Base-by-base conservation (phyloP, 2,888 invertebrate species). In the Plebejus argus region DNA sequence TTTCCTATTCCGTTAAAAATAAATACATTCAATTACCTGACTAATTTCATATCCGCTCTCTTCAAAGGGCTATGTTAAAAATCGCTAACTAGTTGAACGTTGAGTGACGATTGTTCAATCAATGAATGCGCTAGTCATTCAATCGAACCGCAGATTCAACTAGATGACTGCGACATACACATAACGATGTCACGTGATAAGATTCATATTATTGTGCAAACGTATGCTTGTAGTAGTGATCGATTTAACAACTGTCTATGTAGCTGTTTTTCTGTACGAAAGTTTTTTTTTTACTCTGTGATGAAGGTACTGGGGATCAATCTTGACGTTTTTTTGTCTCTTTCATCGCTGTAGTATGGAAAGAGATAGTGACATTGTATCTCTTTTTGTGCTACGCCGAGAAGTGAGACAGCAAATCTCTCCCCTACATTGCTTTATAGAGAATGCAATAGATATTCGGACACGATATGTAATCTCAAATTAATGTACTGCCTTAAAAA, bases 401-500 rank as follows among this genome's bases (percentile, higher is more conserved):
- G 1, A 15, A 66, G 66, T 33, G 66, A 33, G 66, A 66, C 15
- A 33, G 33, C 7, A 66, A 66, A 33, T 28, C 66, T 61, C 23
- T 61, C 74, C 20, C 53, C 39, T 53, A 18, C 53, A 71, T 33
- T 66, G 39, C 35, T 74, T 74, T 49, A 74, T 72, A 72, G 72
- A 53, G 49, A 53, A 45, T 72, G 39, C 45, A 39, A 72, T 23
- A 72, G 72, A 72, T n/a, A 45, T 72, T 72, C 20, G 39, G 23
- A 12, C 39, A 72, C 72, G 39, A 72, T 72, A 66, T 28, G 12
- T 61, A 20, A 53, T 74, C 72, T 72, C 53, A 53, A 53, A n/a
- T n/a, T n/a, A n/a, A 53, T 74, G 53, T 53, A 28, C 49, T 74
- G 74, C 45, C 74, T 74, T 74, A 74, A 74, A 39, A 49, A 28